Evolutionary conservation across 2,888 invertebrate species (phyloP).

Genomic region (Brachylomia viminalis): DNA sequence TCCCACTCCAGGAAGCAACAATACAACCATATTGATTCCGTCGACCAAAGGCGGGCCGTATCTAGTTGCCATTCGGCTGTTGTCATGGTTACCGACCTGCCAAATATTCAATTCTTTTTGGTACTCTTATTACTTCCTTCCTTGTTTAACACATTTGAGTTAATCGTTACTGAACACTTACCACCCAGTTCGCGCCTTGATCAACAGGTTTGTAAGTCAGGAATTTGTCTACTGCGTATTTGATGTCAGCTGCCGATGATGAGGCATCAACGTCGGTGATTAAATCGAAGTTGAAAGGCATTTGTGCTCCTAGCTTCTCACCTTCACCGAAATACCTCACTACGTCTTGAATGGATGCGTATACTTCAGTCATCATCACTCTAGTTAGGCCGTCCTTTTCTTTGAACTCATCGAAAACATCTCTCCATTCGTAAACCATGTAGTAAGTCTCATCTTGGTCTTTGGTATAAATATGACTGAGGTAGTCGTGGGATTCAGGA

Average conservation of each 20-base stretch:
- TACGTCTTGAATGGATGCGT: constrained; percentile 91
- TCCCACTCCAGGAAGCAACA: constrained; percentile 94
- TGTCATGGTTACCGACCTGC: constrained; percentile 93
- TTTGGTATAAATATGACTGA: constrained; percentile 92
- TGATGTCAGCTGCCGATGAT: constrained; percentile 91
- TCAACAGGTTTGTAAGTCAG: constrained; percentile 91
- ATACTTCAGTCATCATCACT: constrained; percentile 95
- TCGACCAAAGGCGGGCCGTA: constrained; percentile 92
- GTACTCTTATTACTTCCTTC: constrained; percentile 17
- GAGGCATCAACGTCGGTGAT: constrained; percentile 90
- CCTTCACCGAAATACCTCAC: constrained; percentile 92
- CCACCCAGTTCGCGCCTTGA: constrained; percentile 94
- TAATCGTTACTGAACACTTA: constrained; percentile 80
- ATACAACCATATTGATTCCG: constrained; percentile 93
- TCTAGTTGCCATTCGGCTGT: constrained; percentile 91
- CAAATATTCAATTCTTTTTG: constrained; percentile 54
- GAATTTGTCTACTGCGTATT: constrained; percentile 92
- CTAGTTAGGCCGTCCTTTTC: constrained; percentile 85
- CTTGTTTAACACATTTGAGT: constrained; percentile 22
- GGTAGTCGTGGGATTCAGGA: constrained; percentile 89
- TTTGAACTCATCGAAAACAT: constrained; percentile 90
- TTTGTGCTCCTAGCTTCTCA: constrained; percentile 91
- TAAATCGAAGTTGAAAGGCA: constrained; percentile 95
- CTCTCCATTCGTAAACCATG: constrained; percentile 92
- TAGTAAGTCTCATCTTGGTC: constrained; percentile 91